Percentiles rank a stretch among this genome's conserved stretches.
Evolutionary conservation across 2,797 vertebrate genomes (phyloP).

Genomic region (Tolypeutes matacus): DNA sequence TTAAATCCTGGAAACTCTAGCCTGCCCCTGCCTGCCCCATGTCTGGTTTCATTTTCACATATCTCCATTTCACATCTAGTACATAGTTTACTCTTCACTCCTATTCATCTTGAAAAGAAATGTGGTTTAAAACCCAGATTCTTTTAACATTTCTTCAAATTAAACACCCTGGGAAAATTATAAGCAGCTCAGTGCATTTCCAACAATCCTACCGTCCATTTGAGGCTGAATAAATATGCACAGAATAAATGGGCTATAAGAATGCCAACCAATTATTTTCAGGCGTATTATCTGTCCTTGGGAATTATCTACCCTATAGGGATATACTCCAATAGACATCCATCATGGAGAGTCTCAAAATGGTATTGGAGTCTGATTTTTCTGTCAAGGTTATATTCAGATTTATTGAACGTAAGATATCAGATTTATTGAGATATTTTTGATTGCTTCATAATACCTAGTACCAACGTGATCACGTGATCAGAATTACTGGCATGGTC

Average conservation of each 20-base stretch:
- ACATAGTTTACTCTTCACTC: background rate
- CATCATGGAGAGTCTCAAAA: background rate
- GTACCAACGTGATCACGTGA: background rate
- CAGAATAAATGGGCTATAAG: background rate
- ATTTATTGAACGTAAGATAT: background rate
- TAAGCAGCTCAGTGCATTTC: background rate
- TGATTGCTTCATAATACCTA: background rate
- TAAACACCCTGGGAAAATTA: background rate
- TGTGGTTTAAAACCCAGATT: background rate
- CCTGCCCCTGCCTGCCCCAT: too few species aligned
- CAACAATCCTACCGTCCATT: background rate
- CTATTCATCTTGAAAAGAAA: background rate
- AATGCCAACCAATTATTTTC: background rate
- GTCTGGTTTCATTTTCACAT: background rate
- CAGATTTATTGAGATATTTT: background rate
- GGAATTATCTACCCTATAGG: background rate
- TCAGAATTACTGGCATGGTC: background rate
- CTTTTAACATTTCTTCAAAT: constrained; percentile 22
- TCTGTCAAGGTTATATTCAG: background rate
- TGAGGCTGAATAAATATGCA: background rate
- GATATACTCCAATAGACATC: background rate
- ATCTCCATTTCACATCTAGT: background rate
- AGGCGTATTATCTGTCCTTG: background rate
- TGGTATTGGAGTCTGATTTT: background rate
- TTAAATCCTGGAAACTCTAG: background rate